Conservation (phyloP, 2,113 vertebrate species). For the Thalassoma bifasciatum region DNA sequence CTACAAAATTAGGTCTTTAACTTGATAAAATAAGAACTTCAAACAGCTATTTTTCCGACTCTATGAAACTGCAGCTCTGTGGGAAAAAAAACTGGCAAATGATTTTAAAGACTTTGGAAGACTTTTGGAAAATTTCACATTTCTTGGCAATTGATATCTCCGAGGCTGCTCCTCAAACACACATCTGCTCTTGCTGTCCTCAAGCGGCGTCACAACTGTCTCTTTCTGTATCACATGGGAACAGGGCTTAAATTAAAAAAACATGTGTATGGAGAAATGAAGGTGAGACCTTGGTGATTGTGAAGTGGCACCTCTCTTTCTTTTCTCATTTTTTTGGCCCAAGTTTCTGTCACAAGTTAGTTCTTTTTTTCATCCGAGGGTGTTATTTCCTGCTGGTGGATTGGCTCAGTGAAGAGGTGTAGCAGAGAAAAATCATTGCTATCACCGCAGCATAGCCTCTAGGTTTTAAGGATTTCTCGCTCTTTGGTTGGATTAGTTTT, state of each 20-base stretch:
- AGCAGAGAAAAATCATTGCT: slow-evolving; percentile 40
- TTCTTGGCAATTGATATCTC: slow-evolving; percentile 21
- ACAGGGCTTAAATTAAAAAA: too few species aligned
- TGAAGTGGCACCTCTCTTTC: slow-evolving; percentile 34
- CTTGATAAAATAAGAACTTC: background rate
- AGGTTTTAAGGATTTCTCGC: slow-evolving; percentile 66
- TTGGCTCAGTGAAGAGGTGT: slow-evolving; percentile 24
- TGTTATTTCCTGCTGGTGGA: slow-evolving; percentile 52
- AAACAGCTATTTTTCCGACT: background rate
- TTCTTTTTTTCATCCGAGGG: slow-evolving; percentile 43
- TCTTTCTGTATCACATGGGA: slow-evolving; percentile 25
- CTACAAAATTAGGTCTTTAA: too few species aligned
- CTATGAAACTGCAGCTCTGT: slow-evolving; percentile 4
- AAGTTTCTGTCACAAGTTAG: slow-evolving; percentile 33
- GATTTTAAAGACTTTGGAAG: slow-evolving; percentile 14
- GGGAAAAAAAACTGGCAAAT: background rate
- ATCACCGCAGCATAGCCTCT: slow-evolving; percentile 57
- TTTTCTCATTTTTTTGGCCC: background rate
- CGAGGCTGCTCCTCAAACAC: background rate
- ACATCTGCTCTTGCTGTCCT: slow-evolving; percentile 48
- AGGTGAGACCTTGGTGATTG: slow-evolving; percentile 46
- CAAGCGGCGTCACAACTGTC: slow-evolving; percentile 29
- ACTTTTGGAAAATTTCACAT: slow-evolving; percentile 20
- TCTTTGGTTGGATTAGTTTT: slow-evolving; percentile 65
- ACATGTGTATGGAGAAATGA: slow-evolving; percentile 42